These are phyloP conservation scores for Teinopalpus imperialis DNA, from an alignment of 2,888 invertebrate genomes.

Conservation along the genomic window DNA sequence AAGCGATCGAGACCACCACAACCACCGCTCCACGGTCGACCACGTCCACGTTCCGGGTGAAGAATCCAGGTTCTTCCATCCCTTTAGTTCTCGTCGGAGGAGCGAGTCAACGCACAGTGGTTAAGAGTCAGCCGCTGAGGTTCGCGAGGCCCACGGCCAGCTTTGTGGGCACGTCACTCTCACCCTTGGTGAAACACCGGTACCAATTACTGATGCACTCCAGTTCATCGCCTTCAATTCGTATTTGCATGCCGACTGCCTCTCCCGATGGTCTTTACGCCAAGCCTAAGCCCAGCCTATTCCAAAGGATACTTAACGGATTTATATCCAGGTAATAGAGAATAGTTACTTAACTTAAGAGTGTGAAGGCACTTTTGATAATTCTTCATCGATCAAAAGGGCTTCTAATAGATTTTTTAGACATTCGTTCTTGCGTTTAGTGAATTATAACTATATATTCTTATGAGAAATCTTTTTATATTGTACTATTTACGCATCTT, in stretches of 20 bases:
- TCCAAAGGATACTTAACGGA: slow-evolving; percentile 58
- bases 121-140: slow-evolving; percentile 51
- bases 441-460: no score
- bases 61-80: slow-evolving; percentile 41
- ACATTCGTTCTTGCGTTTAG: no score
- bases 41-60: slow-evolving; percentile 34
- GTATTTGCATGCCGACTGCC: slow-evolving; percentile 59
- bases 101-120: slow-evolving; percentile 53
- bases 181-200: slow-evolving; percentile 61
- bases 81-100: slow-evolving; percentile 64
- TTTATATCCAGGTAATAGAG: slow-evolving; percentile 50
- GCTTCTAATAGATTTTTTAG: no score
- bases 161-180: slow-evolving; percentile 61
- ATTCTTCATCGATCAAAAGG: no score
- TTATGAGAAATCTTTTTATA: no score
- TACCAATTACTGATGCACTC: slow-evolving; percentile 64
- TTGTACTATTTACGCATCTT: no score
- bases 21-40: slow-evolving; percentile 42
- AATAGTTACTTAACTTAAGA: no score
- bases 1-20: slow-evolving; percentile 62
- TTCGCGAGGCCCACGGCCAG: slow-evolving; percentile 51
- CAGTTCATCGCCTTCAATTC: slow-evolving; percentile 46
- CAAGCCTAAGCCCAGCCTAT: slow-evolving; percentile 52
- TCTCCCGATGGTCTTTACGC: slow-evolving; percentile 42
- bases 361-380: no score